Percentiles rank a stretch among this genome's conserved stretches.
Conservation (phyloP, 1,140 invertebrate species). For the Fragariocoptes setiger region DNA sequence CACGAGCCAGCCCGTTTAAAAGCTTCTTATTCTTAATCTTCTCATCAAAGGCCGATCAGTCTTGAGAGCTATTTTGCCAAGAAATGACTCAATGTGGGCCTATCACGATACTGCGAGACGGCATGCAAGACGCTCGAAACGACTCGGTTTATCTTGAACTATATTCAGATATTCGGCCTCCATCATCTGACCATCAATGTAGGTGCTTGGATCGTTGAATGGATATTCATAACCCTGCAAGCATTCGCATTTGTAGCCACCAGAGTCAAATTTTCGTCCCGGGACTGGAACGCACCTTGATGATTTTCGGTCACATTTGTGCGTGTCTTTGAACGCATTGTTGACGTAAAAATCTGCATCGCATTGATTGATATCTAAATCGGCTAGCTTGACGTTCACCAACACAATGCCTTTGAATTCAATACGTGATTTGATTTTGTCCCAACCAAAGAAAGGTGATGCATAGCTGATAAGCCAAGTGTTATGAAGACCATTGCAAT, state of each 20-base stretch:
- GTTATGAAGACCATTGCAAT: slow-evolving; percentile 41
- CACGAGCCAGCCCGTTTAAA: too few relatives aligned
- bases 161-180: slow-evolving; percentile 75
- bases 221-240: slow-evolving; percentile 88
- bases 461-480: slow-evolving; percentile 72
- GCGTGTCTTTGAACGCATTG: slow-evolving; percentile 77
- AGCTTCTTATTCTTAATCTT: too few relatives aligned
- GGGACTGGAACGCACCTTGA: slow-evolving; percentile 84
- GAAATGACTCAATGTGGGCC: too few relatives aligned
- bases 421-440: slow-evolving; percentile 52
- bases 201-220: slow-evolving; percentile 68
- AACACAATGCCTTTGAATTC: slow-evolving; percentile 82
- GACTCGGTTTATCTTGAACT: slow-evolving; percentile 26
- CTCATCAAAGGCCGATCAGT: too few relatives aligned
- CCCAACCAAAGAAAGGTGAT: slow-evolving; percentile 84
- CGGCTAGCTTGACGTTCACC: slow-evolving; percentile 58
- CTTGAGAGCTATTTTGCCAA: too few relatives aligned
- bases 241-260: slow-evolving; percentile 95
- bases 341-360: slow-evolving; percentile 41
- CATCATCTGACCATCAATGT: slow-evolving; percentile 77
- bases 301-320: slow-evolving; percentile 63
- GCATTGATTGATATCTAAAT: slow-evolving; percentile 81
- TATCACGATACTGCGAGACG: slow-evolving; percentile 50
- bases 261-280: slow-evolving; percentile 55
- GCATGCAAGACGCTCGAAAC: slow-evolving; percentile 30